phyloP scores from a whole-genome alignment of 1,140 invertebrate genomes.

The Ceratina japonica region DNA sequence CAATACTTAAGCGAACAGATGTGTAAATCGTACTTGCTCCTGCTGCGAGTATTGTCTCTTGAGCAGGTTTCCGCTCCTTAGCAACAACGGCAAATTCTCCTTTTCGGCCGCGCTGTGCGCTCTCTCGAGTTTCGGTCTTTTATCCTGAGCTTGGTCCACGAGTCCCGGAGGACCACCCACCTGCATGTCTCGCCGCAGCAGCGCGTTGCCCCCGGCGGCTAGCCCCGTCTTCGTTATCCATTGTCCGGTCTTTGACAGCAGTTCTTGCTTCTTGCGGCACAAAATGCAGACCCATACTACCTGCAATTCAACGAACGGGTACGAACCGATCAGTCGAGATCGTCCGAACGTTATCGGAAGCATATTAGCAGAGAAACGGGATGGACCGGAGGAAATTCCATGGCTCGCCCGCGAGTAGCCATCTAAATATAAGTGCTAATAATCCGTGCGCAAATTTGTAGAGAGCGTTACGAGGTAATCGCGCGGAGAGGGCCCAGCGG shows the following conservation, averaged over 20 bases:
- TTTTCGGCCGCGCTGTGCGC: slow-evolving; percentile 91
- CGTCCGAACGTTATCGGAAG: no score
- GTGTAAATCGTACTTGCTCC: slow-evolving; percentile 81
- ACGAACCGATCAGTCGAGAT: no score
- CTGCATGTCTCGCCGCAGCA: slow-evolving; percentile 85
- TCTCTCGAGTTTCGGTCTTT: slow-evolving; percentile 90
- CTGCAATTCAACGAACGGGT: slow-evolving; percentile 79
- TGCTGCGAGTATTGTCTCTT: slow-evolving; percentile 94
- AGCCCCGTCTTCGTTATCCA: slow-evolving; percentile 89
- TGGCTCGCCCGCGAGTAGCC: not conserved
- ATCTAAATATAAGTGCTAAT: no score
- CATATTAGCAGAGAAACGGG: no score
- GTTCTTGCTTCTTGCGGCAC: slow-evolving; percentile 99
- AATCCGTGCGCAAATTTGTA: slow-evolving; percentile 6
- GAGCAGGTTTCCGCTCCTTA: slow-evolving; percentile 87
- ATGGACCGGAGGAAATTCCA: no score
- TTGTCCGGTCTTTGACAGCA: slow-evolving; percentile 97
- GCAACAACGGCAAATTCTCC: slow-evolving; percentile 88
- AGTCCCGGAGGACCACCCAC: slow-evolving; percentile 74
- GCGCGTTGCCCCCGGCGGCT: slow-evolving; percentile 84
- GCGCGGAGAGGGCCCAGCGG: no score
- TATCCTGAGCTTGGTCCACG: slow-evolving; percentile 81
- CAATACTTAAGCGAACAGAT: slow-evolving; percentile 32
- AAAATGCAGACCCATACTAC: slow-evolving; percentile 99
- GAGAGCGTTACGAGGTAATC: no score